phyloP scores from a whole-genome alignment of 1,140 invertebrate species.

The Caenorhabditis inopinata region DNA sequence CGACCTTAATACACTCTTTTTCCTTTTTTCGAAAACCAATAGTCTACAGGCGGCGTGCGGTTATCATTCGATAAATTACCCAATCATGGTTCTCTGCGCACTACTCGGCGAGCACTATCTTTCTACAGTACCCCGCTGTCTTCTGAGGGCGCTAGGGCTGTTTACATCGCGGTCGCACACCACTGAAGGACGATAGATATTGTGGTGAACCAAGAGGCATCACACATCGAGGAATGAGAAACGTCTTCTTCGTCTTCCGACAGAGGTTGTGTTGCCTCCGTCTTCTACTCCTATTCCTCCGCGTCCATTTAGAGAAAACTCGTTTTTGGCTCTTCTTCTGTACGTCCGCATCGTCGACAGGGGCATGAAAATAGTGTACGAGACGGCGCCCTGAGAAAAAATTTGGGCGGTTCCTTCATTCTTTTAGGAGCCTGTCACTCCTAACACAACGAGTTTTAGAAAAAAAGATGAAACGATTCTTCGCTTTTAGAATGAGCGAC shows the following conservation, averaged over 20 bases:
- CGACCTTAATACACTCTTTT: background rate
- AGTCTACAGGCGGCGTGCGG: background rate
- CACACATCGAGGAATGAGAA: slow-evolving; percentile 23
- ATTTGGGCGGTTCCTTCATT: slow-evolving; percentile 17
- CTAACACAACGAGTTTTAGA: slow-evolving; percentile 16
- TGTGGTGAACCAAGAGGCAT: background rate
- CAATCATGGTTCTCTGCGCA: slow-evolving; percentile 25
- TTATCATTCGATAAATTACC: slow-evolving; percentile 34
- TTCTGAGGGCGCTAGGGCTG: background rate
- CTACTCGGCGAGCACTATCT: slow-evolving; percentile 28
- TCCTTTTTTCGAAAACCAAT: background rate
- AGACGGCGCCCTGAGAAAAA: background rate
- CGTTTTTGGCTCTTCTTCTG: slow-evolving; percentile 31
- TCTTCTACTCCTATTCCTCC: background rate
- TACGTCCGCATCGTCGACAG: background rate
- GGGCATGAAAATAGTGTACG: slow-evolving; percentile 12
- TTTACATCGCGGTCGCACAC: slow-evolving; percentile 9
- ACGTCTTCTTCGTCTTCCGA: slow-evolving; percentile 33
- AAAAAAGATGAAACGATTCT: background rate
- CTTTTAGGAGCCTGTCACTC: slow-evolving; percentile 1
- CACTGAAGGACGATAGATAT: slow-evolving; percentile 16
- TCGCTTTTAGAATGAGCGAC: background rate
- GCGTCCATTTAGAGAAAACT: slow-evolving; percentile 29
- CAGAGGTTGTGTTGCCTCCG: slow-evolving; percentile 4
- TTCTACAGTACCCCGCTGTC: slow-evolving; percentile 19